Conservation (phyloP, 2,113 vertebrate species). For the Prunella fulvescens region DNA sequence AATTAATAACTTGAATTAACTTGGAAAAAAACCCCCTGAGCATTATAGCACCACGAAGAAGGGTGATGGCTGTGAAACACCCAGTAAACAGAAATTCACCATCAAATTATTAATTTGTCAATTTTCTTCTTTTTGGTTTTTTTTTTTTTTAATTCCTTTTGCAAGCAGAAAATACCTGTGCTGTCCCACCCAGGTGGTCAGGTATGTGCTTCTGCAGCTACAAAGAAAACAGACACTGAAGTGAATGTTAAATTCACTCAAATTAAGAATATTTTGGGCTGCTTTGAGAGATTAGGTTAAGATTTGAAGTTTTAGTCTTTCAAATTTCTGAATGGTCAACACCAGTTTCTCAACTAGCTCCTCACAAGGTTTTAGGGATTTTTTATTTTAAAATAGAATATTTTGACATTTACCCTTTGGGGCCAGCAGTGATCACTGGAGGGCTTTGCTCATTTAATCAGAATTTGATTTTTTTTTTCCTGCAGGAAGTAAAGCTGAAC, state of each 20-base stretch:
- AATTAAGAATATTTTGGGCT: background rate
- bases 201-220: background rate
- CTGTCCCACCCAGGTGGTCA: background rate
- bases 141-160: background rate
- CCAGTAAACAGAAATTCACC: constrained; percentile 5
- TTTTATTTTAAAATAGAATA: background rate
- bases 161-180: background rate
- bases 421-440: background rate
- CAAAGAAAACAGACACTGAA: background rate
- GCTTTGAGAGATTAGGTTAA: background rate
- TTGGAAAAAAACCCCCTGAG: background rate
- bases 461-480: background rate
- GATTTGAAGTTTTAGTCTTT: background rate
- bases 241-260: background rate
- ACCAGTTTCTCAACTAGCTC: background rate
- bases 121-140: background rate
- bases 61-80: background rate
- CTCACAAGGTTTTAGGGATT: background rate
- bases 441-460: background rate
- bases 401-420: background rate
- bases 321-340: background rate
- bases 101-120: background rate
- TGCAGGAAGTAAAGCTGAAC: background rate
- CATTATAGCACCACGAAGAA: constrained; percentile 6
- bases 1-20: background rate